Evolutionary conservation across 1,140 invertebrate genomes (phyloP), one percentile per base, ranked within the genome.

Genomic region (Drosophila nikananu): DNA sequence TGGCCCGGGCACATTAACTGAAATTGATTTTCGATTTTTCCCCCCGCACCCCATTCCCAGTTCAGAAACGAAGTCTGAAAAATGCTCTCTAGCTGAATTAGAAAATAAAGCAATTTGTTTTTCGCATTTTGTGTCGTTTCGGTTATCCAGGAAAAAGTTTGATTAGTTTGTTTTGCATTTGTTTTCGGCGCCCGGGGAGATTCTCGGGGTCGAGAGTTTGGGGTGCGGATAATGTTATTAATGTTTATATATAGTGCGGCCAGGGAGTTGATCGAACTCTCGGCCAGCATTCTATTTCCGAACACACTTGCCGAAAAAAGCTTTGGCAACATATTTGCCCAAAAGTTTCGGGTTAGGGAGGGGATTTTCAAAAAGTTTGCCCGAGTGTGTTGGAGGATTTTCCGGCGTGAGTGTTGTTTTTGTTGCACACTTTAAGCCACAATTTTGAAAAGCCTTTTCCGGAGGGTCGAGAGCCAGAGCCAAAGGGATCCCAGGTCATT

Each of bases 101-200:
- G 65, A 87, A 90, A 89, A 89, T 89, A 81, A 90, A 90, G 84
- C 78, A 84, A 89, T 89, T 89, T 90, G 64, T 89, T 90, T 83
- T 80, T 72, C 77, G 62, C 62, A 86, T 86, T 86, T 86, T 77
- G 54, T 80, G 77, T 70, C 71, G 72, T 77, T 64, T 81, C n/a
- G 60, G 49, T 59, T 77, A 80, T 72, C 60, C 60, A 44, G 52
- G 57, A 57, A 72, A 81, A 87, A 89, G 74, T 90, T 89, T 90
- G 86, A 89, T 90, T 90, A 89, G 86, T 84, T 90, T 87, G 78
- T 71, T 77, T 83, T 80, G 68, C 71, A 86, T 86, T 65, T 76
- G 82, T 67, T 55, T 57, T 35, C 48, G 51, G 35, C 48, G 54
- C 37, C 35, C n/a, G 27, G 10, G 39, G 35, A 25, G 51, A 41